These are phyloP conservation scores for Hypsopygia costalis DNA, from an alignment of 2,888 invertebrate genomes.

Conservation along the genomic window DNA sequence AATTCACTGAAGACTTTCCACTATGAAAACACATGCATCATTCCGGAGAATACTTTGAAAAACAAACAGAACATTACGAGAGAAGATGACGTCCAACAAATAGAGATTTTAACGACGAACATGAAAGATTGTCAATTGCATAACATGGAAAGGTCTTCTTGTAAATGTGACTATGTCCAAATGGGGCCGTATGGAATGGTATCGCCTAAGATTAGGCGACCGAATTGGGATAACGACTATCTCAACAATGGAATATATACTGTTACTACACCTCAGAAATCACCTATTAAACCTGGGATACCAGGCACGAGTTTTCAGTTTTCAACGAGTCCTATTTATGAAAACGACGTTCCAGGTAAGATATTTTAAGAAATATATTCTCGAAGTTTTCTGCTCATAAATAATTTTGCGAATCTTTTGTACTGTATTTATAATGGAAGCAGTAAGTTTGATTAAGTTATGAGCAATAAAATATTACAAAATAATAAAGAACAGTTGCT, in stretches of 20 bases:
- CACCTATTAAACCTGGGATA: constrained; percentile 56
- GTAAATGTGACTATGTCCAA: constrained; percentile 71
- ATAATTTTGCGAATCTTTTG: no score
- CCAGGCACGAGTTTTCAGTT: constrained; percentile 73
- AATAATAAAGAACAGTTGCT: no score
- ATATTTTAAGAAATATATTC: constrained; percentile 5
- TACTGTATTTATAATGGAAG: no score
- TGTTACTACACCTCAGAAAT: constrained; percentile 67
- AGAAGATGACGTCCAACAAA: constrained; percentile 70
- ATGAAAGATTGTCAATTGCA: constrained; percentile 73
- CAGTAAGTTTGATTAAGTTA: no score
- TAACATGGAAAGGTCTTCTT: constrained; percentile 62
- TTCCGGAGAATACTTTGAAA: constrained; percentile 67
- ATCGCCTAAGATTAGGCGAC: constrained; percentile 57
- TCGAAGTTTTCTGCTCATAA: background rate
- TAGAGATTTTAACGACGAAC: constrained; percentile 66
- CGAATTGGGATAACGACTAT: constrained; percentile 67
- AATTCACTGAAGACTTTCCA: constrained; percentile 78
- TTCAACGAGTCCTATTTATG: constrained; percentile 67
- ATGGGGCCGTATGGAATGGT: constrained; percentile 70
- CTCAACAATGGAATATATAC: constrained; percentile 69
- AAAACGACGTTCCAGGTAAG: constrained; percentile 68
- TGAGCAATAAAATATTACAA: no score
- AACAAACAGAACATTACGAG: constrained; percentile 67
- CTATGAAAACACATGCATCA: constrained; percentile 70